phyloP scores from a whole-genome alignment of 2,888 invertebrate species.

The Tromatobia lineatoria region DNA sequence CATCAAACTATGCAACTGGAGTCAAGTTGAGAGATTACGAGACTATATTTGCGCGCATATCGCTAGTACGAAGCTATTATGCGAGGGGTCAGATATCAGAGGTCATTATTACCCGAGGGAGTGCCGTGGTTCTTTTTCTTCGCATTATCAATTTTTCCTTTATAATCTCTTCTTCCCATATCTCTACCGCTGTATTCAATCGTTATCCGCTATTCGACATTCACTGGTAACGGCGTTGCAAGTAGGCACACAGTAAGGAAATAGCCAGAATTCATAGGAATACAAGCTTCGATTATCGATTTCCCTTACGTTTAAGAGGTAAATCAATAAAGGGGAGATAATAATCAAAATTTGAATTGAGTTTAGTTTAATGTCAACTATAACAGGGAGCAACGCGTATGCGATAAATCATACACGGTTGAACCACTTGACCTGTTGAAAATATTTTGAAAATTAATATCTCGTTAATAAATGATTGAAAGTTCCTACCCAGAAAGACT shows the following conservation, averaged over 20 bases:
- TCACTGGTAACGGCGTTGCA: neutral
- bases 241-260: neutral
- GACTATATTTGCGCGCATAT: neutral
- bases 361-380: no score
- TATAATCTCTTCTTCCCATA: neutral
- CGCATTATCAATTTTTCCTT: conserved; percentile 9
- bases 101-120: conserved; percentile 30
- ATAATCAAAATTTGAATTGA: no score
- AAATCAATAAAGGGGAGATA: no score
- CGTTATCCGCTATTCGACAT: neutral
- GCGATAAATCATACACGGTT: no score
- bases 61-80: neutral
- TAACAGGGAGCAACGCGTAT: no score
- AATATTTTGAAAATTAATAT: no score
- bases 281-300: neutral
- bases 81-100: neutral
- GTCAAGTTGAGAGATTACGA: conserved; percentile 2
- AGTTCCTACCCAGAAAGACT: no score
- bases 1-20: neutral
- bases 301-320: neutral
- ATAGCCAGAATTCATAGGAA: neutral
- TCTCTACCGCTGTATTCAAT: neutral
- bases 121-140: conserved; percentile 12
- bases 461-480: no score
- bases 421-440: no score